A percentile compares a stretch with the other conserved stretches of the same genome.
Evolutionary conservation across 1,140 invertebrate species (phyloP).

Genomic region (Pseudomyrmex cubaensis): DNA sequence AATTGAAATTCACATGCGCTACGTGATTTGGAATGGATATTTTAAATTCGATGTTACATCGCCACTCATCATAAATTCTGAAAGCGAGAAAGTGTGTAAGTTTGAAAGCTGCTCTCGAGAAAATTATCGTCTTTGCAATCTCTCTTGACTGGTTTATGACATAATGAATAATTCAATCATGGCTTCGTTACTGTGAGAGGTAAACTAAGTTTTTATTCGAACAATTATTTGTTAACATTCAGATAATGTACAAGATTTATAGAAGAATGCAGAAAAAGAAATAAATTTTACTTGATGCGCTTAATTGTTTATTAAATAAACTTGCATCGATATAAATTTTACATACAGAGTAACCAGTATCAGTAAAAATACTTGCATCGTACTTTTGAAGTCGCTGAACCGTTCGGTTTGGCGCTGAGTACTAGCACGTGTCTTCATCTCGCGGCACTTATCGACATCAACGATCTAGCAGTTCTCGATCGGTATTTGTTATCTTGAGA

Average conservation of each 20-base stretch:
- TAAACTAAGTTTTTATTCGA: neutral
- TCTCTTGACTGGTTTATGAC: neutral
- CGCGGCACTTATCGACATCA: constrained; percentile 19
- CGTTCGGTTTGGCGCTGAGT: neutral
- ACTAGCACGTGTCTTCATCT: constrained; percentile 39
- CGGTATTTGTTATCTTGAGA: constrained; percentile 17
- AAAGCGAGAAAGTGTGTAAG: constrained; percentile 1
- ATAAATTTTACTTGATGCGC: too few species aligned
- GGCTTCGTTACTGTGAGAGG: neutral
- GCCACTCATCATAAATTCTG: neutral
- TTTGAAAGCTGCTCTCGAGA: neutral
- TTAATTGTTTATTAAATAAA: too few species aligned
- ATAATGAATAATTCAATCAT: neutral
- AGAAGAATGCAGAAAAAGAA: neutral
- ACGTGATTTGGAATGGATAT: constrained; percentile 17
- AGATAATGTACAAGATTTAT: neutral
- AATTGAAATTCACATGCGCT: constrained; percentile 46
- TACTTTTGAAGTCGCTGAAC: neutral
- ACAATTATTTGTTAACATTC: neutral
- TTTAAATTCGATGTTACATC: neutral
- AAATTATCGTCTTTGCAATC: neutral
- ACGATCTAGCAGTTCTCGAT: neutral
- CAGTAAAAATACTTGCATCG: too few species aligned
- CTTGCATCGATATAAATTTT: too few species aligned
- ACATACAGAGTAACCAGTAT: too few species aligned